These are phyloP conservation scores for Pollenia labialis DNA, from an alignment of 2,888 invertebrate genomes.

Conservation along the genomic window DNA sequence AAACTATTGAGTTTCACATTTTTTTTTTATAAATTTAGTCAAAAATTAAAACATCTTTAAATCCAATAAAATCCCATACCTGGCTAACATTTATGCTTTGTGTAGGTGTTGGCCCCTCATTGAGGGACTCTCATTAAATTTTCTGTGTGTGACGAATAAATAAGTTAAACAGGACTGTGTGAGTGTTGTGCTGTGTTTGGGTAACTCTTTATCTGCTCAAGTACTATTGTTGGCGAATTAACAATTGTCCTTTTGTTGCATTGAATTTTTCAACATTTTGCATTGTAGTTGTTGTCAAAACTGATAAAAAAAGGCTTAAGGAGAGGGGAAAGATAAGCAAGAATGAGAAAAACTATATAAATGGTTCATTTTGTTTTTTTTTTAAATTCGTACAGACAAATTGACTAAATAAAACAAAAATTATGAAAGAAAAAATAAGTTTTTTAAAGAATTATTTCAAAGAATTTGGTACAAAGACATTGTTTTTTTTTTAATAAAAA, in stretches of 20 bases:
- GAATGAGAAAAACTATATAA: slow-evolving; percentile 46
- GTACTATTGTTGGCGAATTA: slow-evolving; percentile 63
- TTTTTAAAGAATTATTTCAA: slow-evolving; percentile 16
- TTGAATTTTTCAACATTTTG: slow-evolving; percentile 22
- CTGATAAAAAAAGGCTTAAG: slow-evolving; percentile 21
- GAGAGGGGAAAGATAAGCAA: neutral
- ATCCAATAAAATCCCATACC: too few relatives aligned
- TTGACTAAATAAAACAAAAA: slow-evolving; percentile 7
- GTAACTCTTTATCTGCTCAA: slow-evolving; percentile 31
- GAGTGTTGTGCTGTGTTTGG: slow-evolving; percentile 13
- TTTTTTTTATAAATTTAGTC: too few relatives aligned
- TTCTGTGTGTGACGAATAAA: neutral
- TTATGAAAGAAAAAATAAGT: neutral
- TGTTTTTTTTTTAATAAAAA: slow-evolving; percentile 2
- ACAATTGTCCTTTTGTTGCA: slow-evolving; percentile 69
- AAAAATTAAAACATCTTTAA: too few relatives aligned
- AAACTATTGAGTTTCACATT: too few relatives aligned
- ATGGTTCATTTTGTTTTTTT: slow-evolving; percentile 10
- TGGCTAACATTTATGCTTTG: neutral
- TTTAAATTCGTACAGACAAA: slow-evolving; percentile 11
- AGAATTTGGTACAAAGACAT: slow-evolving; percentile 38
- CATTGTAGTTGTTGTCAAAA: slow-evolving; percentile 51
- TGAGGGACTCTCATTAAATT: neutral
- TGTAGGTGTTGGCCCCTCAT: neutral
- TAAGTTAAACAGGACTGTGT: neutral